Percentiles rank a stretch among this genome's conserved stretches.
phyloP scores from a whole-genome alignment of 2,113 vertebrate species.

The Mola mola region DNA sequence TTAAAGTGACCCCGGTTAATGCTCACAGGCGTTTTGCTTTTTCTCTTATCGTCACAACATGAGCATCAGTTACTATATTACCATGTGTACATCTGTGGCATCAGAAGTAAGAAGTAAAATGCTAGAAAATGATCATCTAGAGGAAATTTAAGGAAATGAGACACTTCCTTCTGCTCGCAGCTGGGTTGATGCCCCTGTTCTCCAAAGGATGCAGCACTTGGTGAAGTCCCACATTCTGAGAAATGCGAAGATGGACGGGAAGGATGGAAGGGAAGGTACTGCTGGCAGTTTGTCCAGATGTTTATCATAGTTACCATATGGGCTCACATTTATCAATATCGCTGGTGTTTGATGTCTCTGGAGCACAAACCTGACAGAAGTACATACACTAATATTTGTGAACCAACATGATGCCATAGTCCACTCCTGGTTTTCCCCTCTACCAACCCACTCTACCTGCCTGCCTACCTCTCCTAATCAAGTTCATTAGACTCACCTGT shows the following conservation, averaged over 20 bases:
- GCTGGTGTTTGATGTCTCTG: constrained; percentile 21
- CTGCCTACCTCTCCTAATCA: too few species aligned
- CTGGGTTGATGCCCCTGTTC: constrained; percentile 9
- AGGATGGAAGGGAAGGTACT: constrained; percentile 21
- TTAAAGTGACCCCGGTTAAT: constrained; percentile 19
- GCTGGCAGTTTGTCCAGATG: constrained; percentile 67
- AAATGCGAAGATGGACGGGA: constrained; percentile 28
- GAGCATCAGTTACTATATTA: background rate
- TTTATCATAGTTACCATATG: constrained; percentile 58
- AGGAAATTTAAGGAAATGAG: background rate
- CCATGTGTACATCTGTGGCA: background rate
- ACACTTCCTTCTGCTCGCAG: constrained; percentile 18
- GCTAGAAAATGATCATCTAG: background rate
- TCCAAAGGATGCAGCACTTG: constrained; percentile 16
- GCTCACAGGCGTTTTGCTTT: constrained; percentile 17
- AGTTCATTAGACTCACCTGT: too few species aligned
- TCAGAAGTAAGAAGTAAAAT: background rate
- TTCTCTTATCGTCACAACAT: constrained; percentile 29
- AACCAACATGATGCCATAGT: too few species aligned
- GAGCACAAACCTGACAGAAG: constrained; percentile 33
- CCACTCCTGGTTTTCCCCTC: too few species aligned
- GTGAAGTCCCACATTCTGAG: background rate
- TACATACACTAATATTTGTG: too few species aligned
- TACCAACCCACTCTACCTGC: too few species aligned
- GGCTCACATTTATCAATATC: constrained; percentile 54